These are phyloP conservation scores for Andricus curvator DNA, from an alignment of 2,888 invertebrate genomes.

Conservation along the genomic window DNA sequence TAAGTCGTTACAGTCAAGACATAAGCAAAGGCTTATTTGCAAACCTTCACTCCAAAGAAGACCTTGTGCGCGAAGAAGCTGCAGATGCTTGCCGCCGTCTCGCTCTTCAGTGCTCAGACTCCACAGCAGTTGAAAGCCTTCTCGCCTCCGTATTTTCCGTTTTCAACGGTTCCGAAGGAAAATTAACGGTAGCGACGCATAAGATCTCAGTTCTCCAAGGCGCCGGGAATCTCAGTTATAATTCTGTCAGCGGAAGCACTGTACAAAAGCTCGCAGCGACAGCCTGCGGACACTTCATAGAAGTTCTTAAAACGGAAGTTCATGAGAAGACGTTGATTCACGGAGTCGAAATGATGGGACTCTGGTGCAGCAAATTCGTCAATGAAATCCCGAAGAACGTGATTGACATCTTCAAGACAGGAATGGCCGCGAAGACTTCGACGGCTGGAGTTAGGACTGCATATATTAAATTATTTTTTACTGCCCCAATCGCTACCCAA, in stretches of 20 bases:
- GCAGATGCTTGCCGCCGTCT: constrained; percentile 86
- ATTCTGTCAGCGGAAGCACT: constrained; percentile 83
- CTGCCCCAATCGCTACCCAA: constrained; percentile 62
- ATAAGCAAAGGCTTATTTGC: constrained; percentile 92
- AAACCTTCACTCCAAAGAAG: constrained; percentile 92
- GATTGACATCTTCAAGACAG: constrained; percentile 86
- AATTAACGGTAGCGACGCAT: constrained; percentile 92
- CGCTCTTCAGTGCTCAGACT: constrained; percentile 85
- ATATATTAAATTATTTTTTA: constrained; percentile 86
- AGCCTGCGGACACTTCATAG: constrained; percentile 85
- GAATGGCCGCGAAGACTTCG: constrained; percentile 86
- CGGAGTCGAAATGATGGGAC: constrained; percentile 88
- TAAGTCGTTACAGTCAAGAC: constrained; percentile 88
- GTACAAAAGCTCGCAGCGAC: constrained; percentile 82
- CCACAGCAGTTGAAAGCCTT: constrained; percentile 84
- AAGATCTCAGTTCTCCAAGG: constrained; percentile 92
- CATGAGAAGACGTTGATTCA: constrained; percentile 94
- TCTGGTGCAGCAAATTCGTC: constrained; percentile 87
- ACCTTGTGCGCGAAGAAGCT: constrained; percentile 86
- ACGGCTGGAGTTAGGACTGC: constrained; percentile 88
- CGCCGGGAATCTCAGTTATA: constrained; percentile 86
- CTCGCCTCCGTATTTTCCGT: constrained; percentile 87
- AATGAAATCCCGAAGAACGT: constrained; percentile 84
- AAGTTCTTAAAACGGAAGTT: constrained; percentile 91
- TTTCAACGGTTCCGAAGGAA: constrained; percentile 93